A percentile compares a stretch with the other conserved stretches of the same genome.
Evolutionary conservation across 2,888 invertebrate species (phyloP).

Genomic region (Callosobruchus maculatus): DNA sequence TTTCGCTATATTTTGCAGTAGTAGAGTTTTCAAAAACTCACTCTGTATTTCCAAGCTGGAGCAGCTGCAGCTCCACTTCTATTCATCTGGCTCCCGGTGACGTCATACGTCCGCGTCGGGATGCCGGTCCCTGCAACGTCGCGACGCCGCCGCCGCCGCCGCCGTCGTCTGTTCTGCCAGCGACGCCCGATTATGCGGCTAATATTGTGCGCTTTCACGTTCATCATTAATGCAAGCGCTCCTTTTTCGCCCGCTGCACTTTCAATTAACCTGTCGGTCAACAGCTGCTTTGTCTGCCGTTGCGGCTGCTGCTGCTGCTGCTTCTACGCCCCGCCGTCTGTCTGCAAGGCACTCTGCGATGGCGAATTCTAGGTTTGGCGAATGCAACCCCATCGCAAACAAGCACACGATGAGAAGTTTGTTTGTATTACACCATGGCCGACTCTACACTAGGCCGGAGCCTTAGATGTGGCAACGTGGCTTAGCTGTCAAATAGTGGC

Average conservation of each 20-base stretch:
- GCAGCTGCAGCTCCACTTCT: too few species aligned
- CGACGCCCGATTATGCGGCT: constrained; percentile 13
- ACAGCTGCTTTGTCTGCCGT: constrained; percentile 11
- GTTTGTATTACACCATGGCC: too few species aligned
- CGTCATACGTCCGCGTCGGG: not conserved
- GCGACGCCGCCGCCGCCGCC: not conserved
- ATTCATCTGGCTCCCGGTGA: not conserved
- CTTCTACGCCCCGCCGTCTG: not conserved
- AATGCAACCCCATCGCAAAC: not conserved
- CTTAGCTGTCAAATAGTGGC: too few species aligned
- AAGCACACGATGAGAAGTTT: too few species aligned
- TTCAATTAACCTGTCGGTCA: constrained; percentile 25
- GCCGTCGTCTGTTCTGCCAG: not conserved
- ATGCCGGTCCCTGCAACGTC: not conserved
- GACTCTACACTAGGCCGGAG: too few species aligned
- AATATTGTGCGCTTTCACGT: constrained; percentile 23
- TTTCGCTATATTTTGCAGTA: too few species aligned
- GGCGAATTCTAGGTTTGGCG: not conserved
- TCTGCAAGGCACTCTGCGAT: not conserved
- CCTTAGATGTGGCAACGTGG: too few species aligned
- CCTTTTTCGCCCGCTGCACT: constrained; percentile 20
- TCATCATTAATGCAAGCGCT: constrained; percentile 28
- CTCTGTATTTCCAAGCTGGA: too few species aligned
- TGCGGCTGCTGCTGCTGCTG: not conserved
- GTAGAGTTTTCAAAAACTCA: too few species aligned